Conservation (phyloP, 2,113 vertebrate genomes). For the Noctilio leporinus region DNA sequence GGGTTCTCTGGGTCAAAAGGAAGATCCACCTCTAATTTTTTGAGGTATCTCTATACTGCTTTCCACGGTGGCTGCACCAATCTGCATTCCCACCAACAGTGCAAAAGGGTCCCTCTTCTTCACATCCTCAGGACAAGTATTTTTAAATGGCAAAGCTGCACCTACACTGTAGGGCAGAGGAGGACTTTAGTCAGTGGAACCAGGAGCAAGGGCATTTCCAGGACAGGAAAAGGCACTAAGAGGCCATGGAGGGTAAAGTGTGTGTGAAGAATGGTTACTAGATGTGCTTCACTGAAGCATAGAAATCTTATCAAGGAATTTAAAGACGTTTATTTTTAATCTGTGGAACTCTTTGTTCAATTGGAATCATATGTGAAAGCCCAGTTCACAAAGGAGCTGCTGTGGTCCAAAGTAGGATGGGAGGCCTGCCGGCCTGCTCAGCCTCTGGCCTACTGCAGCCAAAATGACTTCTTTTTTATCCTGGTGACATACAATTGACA, state of each 20-base stretch:
- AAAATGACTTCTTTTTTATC: not conserved
- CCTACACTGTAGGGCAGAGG: not conserved
- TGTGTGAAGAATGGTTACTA: not conserved
- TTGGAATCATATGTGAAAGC: not conserved
- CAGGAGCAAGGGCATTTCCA: not conserved
- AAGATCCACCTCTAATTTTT: too few relatives aligned
- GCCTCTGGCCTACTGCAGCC: not conserved
- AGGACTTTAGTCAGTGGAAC: not conserved
- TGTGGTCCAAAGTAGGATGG: not conserved
- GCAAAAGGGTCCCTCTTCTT: too few relatives aligned
- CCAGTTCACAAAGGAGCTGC: not conserved
- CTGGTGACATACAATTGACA: not conserved
- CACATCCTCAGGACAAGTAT: not conserved
- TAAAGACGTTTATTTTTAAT: not conserved
- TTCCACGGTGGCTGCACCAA: too few relatives aligned
- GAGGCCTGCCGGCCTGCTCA: not conserved
- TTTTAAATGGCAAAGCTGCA: not conserved
- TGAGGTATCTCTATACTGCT: too few relatives aligned
- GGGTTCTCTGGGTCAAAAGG: too few relatives aligned
- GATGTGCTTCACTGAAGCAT: not conserved
- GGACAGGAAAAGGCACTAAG: not conserved
- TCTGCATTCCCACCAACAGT: too few relatives aligned
- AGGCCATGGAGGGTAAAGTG: not conserved
- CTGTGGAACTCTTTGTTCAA: not conserved
- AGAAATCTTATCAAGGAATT: not conserved